Percentiles rank a stretch among this genome's conserved stretches.
Evolutionary conservation across 2,888 invertebrate genomes (phyloP).

Genomic region (Eilema sororculum): DNA sequence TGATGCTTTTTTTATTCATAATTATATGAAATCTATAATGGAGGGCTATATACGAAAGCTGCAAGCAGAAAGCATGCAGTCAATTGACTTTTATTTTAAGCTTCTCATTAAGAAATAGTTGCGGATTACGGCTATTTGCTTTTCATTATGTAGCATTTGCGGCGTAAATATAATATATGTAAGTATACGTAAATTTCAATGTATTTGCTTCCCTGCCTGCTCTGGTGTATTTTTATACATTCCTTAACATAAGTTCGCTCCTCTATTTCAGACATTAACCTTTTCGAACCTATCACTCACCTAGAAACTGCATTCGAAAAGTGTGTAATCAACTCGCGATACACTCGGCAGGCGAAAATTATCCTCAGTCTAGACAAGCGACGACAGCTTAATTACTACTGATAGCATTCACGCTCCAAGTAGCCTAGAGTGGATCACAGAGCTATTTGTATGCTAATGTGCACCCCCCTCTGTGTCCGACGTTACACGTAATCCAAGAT

Average conservation of each 20-base stretch:
- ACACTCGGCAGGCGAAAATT: constrained; percentile 43
- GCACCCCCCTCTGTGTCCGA: constrained; percentile 32
- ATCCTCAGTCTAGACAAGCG: constrained; percentile 47
- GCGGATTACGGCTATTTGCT: no score
- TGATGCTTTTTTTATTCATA: no score
- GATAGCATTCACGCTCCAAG: constrained; percentile 56
- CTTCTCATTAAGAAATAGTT: no score
- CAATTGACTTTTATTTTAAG: no score
- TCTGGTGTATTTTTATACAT: no score
- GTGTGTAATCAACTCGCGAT: constrained; percentile 42
- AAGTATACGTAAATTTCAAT: no score
- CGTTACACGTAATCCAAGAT: constrained; percentile 39
- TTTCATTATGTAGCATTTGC: not conserved
- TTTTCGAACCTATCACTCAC: constrained; percentile 38
- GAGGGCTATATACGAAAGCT: no score
- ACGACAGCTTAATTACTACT: constrained; percentile 60
- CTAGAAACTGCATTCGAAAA: constrained; percentile 32
- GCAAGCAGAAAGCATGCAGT: no score
- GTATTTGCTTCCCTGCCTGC: no score
- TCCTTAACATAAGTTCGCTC: not conserved
- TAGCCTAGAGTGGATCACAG: constrained; percentile 45
- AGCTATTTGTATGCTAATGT: constrained; percentile 53
- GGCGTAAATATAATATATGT: no score
- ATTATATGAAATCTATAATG: no score
- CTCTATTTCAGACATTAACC: constrained; percentile 38